phyloP scores from a whole-genome alignment of 2,113 vertebrate genomes.

The Mustela nigripes region DNA sequence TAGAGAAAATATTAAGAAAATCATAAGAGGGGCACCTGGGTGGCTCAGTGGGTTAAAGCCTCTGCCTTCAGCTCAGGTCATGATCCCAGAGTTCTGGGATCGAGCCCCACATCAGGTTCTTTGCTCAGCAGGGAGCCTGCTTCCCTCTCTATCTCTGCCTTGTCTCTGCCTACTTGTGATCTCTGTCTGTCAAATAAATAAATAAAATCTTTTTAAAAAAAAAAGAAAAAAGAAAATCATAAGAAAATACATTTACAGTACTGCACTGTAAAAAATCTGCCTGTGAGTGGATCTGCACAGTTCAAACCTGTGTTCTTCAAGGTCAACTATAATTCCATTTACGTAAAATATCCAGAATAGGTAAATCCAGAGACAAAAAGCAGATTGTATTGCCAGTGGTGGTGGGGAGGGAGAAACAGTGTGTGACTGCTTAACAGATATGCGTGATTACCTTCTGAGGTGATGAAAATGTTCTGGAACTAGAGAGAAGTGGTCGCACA shows the following conservation, averaged over 20 bases:
- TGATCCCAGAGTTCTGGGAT: too few relatives aligned
- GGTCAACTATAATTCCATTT: background rate
- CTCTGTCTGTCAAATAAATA: too few relatives aligned
- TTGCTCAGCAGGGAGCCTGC: too few relatives aligned
- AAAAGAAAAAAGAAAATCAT: too few relatives aligned
- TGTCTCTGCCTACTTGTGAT: too few relatives aligned
- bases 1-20: background rate
- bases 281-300: background rate
- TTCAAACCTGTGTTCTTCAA: background rate
- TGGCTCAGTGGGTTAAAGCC: too few relatives aligned
- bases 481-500: background rate
- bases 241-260: background rate
- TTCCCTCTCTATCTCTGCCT: too few relatives aligned
- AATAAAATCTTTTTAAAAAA: too few relatives aligned
- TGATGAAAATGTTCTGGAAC: slow-evolving; percentile 42
- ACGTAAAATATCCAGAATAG: background rate
- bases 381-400: background rate
- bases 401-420: background rate
- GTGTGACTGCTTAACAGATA: background rate
- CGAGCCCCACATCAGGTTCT: too few relatives aligned
- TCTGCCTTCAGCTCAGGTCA: too few relatives aligned
- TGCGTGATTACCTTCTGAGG: background rate
- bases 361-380: slow-evolving; percentile 33
- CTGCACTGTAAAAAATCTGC: background rate
- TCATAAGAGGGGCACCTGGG: background rate